Evolutionary conservation across 2,888 invertebrate species (phyloP).

Genomic region (Athrips mouffetella): DNA sequence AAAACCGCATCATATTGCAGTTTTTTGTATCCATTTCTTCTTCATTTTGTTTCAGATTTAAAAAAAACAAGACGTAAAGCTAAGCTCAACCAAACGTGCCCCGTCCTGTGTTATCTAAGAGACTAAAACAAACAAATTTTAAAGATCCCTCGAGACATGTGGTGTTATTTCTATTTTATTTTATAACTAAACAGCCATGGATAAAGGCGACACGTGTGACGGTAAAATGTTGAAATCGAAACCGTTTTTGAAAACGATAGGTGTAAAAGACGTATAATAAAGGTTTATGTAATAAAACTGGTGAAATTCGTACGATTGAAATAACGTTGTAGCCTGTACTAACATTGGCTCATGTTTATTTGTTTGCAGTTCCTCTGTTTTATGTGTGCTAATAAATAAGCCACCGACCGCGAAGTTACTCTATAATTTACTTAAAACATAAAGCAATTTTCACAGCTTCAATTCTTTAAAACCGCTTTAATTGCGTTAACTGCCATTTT

Average conservation of each 20-base stretch:
- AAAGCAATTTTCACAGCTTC: too few species aligned
- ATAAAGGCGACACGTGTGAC: constrained; percentile 42
- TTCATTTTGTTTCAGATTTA: too few species aligned
- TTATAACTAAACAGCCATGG: constrained; percentile 44
- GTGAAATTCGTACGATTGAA: not conserved
- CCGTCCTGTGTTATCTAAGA: constrained; percentile 48
- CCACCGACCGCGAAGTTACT: too few species aligned
- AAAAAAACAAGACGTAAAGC: too few species aligned
- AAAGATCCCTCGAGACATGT: constrained; percentile 45
- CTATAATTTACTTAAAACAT: too few species aligned
- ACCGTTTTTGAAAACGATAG: constrained; percentile 4
- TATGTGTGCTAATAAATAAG: too few species aligned
- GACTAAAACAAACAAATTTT: constrained; percentile 54
- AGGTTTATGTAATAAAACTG: not conserved
- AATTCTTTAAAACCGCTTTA: too few species aligned
- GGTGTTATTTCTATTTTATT: constrained; percentile 54
- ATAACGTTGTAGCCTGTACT: not conserved
- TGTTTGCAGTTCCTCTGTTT: too few species aligned
- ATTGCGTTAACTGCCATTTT: too few species aligned
- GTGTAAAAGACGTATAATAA: not conserved
- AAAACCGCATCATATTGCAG: too few species aligned
- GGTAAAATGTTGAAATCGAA: constrained; percentile 18
- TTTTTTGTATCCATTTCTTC: too few species aligned
- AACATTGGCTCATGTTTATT: not conserved
- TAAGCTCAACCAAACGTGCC: constrained; percentile 12